Base-by-base conservation (phyloP, 2,113 vertebrate species). In the Acinonyx jubatus region DNA sequence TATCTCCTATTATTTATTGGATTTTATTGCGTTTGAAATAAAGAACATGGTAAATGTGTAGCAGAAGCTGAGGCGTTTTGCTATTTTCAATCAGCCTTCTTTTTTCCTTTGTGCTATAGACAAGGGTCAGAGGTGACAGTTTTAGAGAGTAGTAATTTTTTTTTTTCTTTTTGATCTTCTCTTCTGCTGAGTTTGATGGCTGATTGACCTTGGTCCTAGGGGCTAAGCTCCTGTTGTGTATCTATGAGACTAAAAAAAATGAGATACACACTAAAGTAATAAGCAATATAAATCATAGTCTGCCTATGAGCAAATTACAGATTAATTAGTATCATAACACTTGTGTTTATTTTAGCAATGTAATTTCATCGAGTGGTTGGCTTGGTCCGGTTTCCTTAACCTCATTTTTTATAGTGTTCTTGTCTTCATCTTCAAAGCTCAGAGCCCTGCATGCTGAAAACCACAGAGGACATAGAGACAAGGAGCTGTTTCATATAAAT, bases 51-150 rank as follows among this genome's bases (percentile, higher is more conserved):
- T 36, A 90, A 29, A 68, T 1, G 73, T 13, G 13, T 31, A 74
- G 86, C 19, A 33, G 55, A 87, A 27, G 71, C 92, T 55, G 66
- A 79, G 63, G 29, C 13, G 5, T 1, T 87, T 57, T 69, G 0
- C 1, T 36, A 4, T 21, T 4, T 52, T 61, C 82, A 68, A 0
- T 33, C 65, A 69, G 41, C 81, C 61, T 83, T 13, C 3, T 11
- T 71, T 45, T 96, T 8, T 9, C 65, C 10, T 93, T 29, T 82
- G 82, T 91, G 79, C 90, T 23, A 0, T 29, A 68, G 78, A 41
- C 63, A 29, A 97, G 91, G 95, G 96, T 86, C 31, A 85, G 91
- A 96, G 61, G 71, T 19, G n/a, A 19, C 0, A 2, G 41, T 23
- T 50, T 52, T 36, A 52, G 55, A 97, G 38, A 71, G 19, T 0